These are phyloP conservation scores for Drosophila auraria DNA, from an alignment of 1,140 invertebrate genomes.

Conservation along the genomic window DNA sequence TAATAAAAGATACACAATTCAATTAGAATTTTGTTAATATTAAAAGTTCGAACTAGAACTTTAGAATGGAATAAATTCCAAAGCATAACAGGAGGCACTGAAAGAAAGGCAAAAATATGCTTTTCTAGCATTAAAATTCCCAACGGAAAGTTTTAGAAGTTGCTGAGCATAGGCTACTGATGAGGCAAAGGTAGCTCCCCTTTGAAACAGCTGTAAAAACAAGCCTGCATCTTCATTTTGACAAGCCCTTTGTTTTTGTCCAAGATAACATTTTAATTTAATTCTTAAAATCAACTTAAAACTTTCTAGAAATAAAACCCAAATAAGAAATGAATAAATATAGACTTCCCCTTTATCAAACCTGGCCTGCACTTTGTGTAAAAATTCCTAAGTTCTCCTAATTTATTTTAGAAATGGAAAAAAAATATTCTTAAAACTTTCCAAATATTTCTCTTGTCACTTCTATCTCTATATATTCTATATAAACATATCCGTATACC, in stretches of 20 bases:
- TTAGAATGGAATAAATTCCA: too few relatives aligned
- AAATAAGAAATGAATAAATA: neutral
- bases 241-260: neutral
- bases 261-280: too few relatives aligned
- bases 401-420: conserved; percentile 24
- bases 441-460: conserved; percentile 37
- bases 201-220: neutral
- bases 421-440: conserved; percentile 6
- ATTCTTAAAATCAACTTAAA: too few relatives aligned
- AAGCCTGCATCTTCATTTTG: neutral
- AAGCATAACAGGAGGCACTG: too few relatives aligned
- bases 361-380: conserved; percentile 16
- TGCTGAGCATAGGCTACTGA: neutral
- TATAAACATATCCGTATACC: conserved; percentile 41
- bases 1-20: too few relatives aligned
- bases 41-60: too few relatives aligned
- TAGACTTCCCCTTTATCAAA: conserved; percentile 13
- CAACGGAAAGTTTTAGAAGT: too few relatives aligned
- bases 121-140: too few relatives aligned
- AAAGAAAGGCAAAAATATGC: too few relatives aligned
- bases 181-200: too few relatives aligned
- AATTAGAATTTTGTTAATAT: too few relatives aligned
- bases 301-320: too few relatives aligned
- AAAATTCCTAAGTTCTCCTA: conserved; percentile 6
- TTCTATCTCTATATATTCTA: conserved; percentile 35